Conservation (phyloP, 1,140 invertebrate genomes). For the Meloidogyne chitwoodi region DNA sequence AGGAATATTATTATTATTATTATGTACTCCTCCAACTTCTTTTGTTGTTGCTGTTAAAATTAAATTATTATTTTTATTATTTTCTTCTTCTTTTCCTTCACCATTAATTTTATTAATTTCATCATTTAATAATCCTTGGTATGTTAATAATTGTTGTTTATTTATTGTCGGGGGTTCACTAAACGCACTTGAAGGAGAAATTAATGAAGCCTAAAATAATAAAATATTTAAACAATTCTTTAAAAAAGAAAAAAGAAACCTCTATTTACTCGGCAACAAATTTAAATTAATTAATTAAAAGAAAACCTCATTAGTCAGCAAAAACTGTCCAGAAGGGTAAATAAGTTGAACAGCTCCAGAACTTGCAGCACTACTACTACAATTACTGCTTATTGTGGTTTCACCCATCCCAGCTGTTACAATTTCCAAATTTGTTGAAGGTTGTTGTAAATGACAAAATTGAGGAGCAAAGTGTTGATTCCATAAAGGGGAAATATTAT, state of each 20-base stretch:
- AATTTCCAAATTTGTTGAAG: conserved; percentile 3
- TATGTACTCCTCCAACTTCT: no score
- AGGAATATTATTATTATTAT: background rate
- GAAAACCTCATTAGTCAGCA: conserved; percentile 4
- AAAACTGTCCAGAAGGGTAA: background rate
- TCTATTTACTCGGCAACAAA: no score
- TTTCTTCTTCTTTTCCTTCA: background rate
- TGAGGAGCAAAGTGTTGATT: background rate
- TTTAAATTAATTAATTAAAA: no score
- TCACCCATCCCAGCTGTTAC: background rate
- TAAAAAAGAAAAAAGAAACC: no score
- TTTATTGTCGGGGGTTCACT: conserved; percentile 1
- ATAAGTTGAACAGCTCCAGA: background rate
- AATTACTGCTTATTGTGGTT: background rate
- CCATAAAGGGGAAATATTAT: background rate
- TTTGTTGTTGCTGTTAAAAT: background rate
- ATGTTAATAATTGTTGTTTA: background rate
- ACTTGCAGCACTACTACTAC: conserved; percentile 16
- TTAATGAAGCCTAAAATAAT: conserved; percentile 8
- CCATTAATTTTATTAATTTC: background rate
- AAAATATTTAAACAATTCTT: no score
- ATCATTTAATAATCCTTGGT: background rate
- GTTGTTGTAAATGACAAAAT: background rate
- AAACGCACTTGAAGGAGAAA: conserved; percentile 11
- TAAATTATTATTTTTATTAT: background rate